These are phyloP conservation scores for Sebastes baramenuke DNA, from an alignment of 2,797 vertebrate genomes.

Conservation along the genomic window DNA sequence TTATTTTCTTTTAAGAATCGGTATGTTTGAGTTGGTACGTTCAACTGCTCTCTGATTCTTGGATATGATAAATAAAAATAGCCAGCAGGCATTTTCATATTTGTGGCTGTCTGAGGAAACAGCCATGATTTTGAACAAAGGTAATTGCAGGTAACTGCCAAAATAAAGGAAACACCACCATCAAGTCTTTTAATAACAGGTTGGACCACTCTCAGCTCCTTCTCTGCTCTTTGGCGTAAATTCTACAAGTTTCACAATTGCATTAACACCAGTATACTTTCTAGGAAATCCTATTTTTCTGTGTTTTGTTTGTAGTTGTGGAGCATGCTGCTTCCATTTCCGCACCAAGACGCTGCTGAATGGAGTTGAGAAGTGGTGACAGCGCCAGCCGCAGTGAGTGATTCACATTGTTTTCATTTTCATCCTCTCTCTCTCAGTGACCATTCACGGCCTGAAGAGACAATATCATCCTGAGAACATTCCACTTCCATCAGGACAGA, in stretches of 20 bases:
- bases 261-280: background rate
- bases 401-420: slow-evolving; percentile 17
- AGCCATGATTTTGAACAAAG: background rate
- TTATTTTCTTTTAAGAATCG: slow-evolving; percentile 29
- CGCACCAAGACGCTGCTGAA: background rate
- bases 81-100: slow-evolving; percentile 44
- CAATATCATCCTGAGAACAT: background rate
- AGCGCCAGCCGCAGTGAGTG: background rate
- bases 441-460: background rate
- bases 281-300: background rate
- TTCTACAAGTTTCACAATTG: background rate
- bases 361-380: background rate
- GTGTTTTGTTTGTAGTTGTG: background rate
- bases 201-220: background rate
- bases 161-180: slow-evolving; percentile 24
- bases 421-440: slow-evolving; percentile 1
- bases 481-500: slow-evolving; percentile 8
- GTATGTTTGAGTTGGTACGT: slow-evolving; percentile 42
- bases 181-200: background rate
- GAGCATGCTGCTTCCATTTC: background rate
- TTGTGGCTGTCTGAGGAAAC: slow-evolving; percentile 35
- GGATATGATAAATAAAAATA: slow-evolving; percentile 25
- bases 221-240: background rate
- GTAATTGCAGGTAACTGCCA: slow-evolving; percentile 22
- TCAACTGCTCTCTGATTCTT: slow-evolving; percentile 16